Evolutionary conservation across 2,113 vertebrate species (phyloP).

Genomic region (Craseonycteris thonglongyai): DNA sequence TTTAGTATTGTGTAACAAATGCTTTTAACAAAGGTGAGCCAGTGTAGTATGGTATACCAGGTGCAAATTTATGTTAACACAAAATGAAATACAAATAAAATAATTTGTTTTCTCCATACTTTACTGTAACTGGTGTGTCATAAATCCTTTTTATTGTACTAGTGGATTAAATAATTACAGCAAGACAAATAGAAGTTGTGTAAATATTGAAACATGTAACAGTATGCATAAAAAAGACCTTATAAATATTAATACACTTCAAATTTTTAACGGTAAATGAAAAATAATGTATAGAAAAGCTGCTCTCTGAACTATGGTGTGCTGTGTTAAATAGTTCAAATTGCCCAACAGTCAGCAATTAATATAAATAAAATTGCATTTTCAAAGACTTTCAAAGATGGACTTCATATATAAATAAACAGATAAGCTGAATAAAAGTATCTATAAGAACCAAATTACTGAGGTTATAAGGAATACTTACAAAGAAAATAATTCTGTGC

Average conservation of each 20-base stretch:
- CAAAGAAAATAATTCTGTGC: not conserved
- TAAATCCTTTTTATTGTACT: not conserved
- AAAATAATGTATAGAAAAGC: not conserved
- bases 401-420: not conserved
- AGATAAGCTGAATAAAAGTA: not conserved
- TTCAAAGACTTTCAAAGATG: not conserved
- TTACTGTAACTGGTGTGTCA: not conserved
- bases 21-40: not conserved
- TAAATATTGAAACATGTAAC: not conserved
- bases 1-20: not conserved
- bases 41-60: not conserved
- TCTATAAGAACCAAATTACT: not conserved
- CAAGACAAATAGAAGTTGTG: not conserved
- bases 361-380: not conserved
- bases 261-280: no score
- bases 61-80: not conserved
- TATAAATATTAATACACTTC: not conserved
- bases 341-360: not conserved
- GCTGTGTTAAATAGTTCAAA: not conserved
- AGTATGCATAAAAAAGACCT: not conserved
- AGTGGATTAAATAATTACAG: not conserved
- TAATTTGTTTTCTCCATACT: not conserved
- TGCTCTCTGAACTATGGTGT: not conserved
- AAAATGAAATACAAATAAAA: conserved; percentile 14
- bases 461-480: not conserved